Percentiles rank a stretch among this genome's conserved stretches.
Conservation (phyloP, 2,113 vertebrate species). For the Orycteropus afer region DNA sequence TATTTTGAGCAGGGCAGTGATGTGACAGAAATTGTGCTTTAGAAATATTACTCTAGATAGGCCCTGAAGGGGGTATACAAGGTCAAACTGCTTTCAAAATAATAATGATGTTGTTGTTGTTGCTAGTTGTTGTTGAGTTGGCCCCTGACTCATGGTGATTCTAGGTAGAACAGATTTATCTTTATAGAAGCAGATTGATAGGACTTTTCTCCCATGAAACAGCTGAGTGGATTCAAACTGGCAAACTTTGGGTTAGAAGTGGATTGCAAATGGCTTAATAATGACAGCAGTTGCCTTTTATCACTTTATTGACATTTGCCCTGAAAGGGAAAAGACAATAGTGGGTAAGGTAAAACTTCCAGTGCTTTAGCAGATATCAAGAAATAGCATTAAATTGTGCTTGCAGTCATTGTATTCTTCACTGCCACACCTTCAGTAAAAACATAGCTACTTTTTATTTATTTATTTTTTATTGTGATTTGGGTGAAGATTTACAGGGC, state of each 20-base stretch:
- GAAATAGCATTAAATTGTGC: background rate
- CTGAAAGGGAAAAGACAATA: background rate
- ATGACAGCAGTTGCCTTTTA: background rate
- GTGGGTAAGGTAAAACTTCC: background rate
- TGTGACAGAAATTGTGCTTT: background rate
- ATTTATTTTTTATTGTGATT: no score
- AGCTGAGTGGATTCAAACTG: no score
- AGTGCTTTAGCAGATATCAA: background rate
- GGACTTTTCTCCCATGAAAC: no score
- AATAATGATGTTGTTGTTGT: background rate
- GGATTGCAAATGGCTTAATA: no score
- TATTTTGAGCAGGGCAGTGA: background rate
- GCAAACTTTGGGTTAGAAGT: no score
- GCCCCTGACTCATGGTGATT: no score
- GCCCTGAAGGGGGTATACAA: background rate
- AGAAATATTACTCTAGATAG: background rate
- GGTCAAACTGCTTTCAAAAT: background rate
- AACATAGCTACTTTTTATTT: no score
- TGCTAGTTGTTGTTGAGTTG: background rate
- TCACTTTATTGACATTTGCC: background rate
- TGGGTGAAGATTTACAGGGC: no score
- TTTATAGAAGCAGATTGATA: no score
- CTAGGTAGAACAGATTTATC: no score
- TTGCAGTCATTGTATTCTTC: background rate
- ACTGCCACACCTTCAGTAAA: background rate